phyloP scores from a whole-genome alignment of 2,113 vertebrate species.

The Tichodroma muraria region DNA sequence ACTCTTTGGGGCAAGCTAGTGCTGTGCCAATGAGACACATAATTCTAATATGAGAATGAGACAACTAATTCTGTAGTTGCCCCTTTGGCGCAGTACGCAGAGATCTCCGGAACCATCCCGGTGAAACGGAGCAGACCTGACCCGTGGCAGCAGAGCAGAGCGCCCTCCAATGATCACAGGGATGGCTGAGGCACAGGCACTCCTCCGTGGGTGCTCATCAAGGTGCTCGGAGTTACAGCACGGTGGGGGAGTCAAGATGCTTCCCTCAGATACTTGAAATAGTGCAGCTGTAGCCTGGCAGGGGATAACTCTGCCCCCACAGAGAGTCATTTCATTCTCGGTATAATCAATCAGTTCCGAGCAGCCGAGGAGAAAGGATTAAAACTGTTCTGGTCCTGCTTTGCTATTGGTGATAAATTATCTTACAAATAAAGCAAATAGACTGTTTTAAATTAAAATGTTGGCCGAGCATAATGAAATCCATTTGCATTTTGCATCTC shows the following conservation, averaged over 20 bases:
- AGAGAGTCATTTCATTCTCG: neutral
- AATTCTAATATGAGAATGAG: too few species aligned
- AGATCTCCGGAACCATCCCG: fast-evolving
- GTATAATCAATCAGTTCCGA: neutral
- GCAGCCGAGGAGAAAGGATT: neutral
- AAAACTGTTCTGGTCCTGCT: neutral
- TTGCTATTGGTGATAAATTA: neutral
- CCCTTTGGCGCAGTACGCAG: neutral
- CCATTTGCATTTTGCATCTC: neutral
- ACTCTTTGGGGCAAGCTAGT: neutral
- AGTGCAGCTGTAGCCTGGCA: neutral
- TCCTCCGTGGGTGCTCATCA: neutral
- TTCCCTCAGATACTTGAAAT: neutral
- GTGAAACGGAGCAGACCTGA: neutral
- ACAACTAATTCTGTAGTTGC: neutral
- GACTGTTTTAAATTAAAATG: neutral
- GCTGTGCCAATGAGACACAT: neutral
- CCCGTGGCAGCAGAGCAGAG: neutral
- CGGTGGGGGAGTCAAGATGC: neutral
- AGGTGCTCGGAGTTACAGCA: neutral
- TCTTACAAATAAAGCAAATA: neutral
- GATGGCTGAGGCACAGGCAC: neutral
- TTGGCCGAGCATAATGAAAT: neutral
- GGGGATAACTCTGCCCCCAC: neutral
- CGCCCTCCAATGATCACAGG: neutral